These are phyloP conservation scores for Hypsibius dujardini DNA, from an alignment of 1,140 invertebrate species.

Conservation along the genomic window DNA sequence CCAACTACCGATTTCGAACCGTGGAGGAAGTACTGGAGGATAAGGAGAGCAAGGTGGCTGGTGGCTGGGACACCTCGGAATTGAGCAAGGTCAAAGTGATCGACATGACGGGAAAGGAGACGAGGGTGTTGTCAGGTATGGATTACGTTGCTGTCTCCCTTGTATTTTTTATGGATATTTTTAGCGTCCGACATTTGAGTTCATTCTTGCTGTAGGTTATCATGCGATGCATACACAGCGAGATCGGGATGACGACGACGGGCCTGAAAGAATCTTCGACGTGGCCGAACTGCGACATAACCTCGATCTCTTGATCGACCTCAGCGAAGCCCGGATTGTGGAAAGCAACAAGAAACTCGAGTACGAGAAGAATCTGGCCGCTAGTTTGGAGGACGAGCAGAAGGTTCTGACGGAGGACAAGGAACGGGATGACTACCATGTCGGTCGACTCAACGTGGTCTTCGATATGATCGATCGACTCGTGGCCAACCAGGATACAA, in stretches of 20 bases:
- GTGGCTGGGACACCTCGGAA: conserved; percentile 37
- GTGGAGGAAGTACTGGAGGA: conserved; percentile 81
- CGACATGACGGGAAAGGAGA: conserved; percentile 91
- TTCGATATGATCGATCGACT: conserved; percentile 44
- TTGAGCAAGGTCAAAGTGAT: conserved; percentile 75
- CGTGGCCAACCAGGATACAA: conserved; percentile 18
- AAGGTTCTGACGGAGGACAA: conserved; percentile 50
- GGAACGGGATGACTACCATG: conserved; percentile 51
- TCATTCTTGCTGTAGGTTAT: conserved; percentile 45
- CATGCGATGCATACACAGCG: conserved; percentile 58
- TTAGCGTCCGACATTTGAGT: no score
- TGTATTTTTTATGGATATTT: conserved; percentile 17
- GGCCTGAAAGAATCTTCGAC: conserved; percentile 42
- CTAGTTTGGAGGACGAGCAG: conserved; percentile 59
- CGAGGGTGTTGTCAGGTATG: conserved; percentile 58
- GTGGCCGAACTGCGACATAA: conserved; percentile 82
- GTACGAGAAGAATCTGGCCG: conserved; percentile 53
- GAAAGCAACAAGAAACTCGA: conserved; percentile 60
- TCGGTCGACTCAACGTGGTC: conserved; percentile 52
- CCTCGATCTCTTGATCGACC: conserved; percentile 68
- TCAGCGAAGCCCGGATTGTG: conserved; percentile 86
- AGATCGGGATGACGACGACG: conserved; percentile 33
- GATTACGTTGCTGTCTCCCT: conserved; percentile 21
- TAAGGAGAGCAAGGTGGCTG: conserved; percentile 23
- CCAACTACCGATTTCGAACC: conserved; percentile 60